Conservation (phyloP, 2,113 vertebrate genomes). For the Jaculus jaculus region DNA sequence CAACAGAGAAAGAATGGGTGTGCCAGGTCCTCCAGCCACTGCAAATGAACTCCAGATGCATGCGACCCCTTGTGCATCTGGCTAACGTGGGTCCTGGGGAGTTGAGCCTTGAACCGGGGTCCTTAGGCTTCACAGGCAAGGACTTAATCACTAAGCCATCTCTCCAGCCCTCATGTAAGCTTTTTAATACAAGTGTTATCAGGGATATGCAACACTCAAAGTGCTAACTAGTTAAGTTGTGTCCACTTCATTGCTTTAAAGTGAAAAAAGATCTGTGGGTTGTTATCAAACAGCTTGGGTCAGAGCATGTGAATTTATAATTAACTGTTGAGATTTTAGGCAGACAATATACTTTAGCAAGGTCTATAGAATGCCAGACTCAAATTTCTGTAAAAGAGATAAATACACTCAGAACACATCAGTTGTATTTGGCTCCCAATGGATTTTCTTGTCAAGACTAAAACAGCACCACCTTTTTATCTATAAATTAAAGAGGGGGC, state of each 20-base stretch:
- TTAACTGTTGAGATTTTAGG: conserved; percentile 2
- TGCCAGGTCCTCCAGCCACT: too few species aligned
- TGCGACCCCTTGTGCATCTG: too few species aligned
- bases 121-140: too few species aligned
- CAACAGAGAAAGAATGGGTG: too few species aligned
- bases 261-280: neutral
- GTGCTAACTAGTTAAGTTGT: neutral
- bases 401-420: neutral
- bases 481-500: neutral
- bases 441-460: neutral
- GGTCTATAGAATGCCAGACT: neutral
- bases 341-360: neutral
- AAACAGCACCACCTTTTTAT: neutral
- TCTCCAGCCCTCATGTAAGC: too few species aligned
- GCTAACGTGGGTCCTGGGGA: too few species aligned
- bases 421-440: neutral
- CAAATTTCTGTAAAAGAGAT: conserved; percentile 23
- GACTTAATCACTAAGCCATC: too few species aligned
- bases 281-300: neutral
- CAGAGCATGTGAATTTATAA: neutral
- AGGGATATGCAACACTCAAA: neutral
- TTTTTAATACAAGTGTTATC: neutral
- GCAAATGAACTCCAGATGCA: too few species aligned
- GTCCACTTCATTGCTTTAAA: neutral
- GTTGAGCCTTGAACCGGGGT: too few species aligned